Conservation (phyloP, 2,113 vertebrate genomes). For the Tachuris rubrigastra region DNA sequence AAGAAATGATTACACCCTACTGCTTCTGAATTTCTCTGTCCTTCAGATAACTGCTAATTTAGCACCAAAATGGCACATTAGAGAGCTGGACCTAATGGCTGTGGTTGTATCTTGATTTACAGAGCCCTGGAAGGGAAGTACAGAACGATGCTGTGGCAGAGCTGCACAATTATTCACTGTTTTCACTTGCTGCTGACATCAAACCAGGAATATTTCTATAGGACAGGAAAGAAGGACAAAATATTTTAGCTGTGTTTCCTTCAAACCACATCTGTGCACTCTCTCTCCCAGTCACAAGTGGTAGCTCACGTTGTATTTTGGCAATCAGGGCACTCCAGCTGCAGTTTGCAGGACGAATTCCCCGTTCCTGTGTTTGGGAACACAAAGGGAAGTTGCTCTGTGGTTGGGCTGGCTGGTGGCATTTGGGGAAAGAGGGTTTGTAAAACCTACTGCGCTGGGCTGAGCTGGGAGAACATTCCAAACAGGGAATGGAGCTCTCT, state of each 20-base stretch:
- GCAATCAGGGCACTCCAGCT: neutral
- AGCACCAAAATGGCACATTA: neutral
- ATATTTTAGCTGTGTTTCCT: neutral
- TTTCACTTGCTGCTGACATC: neutral
- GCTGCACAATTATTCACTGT: fast-evolving
- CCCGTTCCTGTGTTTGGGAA: neutral
- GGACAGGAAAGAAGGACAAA: neutral
- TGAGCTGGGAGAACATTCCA: neutral
- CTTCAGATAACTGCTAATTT: neutral
- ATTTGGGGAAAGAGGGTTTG: neutral
- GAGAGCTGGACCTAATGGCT: neutral
- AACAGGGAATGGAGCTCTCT: fast-evolving
- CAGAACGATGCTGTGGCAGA: neutral
- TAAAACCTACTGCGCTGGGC: neutral
- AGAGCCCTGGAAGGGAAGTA: neutral
- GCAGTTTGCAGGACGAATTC: neutral
- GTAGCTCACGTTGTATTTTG: neutral
- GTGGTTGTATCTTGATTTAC: neutral
- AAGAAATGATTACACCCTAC: neutral
- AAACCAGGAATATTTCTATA: neutral
- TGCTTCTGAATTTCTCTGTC: neutral
- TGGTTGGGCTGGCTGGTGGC: neutral
- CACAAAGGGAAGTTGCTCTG: neutral
- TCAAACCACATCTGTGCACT: neutral
- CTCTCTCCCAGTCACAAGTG: neutral